These are phyloP conservation scores for Belonocnema kinseyi DNA, from an alignment of 1,140 invertebrate genomes.

Conservation along the genomic window DNA sequence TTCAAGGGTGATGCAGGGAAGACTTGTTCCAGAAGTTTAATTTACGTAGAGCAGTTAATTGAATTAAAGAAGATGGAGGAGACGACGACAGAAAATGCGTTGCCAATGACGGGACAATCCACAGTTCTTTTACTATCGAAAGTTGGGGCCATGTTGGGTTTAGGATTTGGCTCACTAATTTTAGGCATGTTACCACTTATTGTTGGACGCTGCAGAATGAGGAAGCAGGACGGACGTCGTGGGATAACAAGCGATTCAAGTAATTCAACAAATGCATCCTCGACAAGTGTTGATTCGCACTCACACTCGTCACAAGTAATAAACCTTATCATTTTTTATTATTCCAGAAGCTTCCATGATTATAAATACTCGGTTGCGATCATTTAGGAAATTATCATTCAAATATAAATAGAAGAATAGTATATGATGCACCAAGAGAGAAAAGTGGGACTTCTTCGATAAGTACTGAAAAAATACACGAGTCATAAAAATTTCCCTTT, in stretches of 20 bases:
- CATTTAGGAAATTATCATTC: background rate
- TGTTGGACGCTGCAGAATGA: constrained; percentile 69
- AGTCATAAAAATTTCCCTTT: too few relatives aligned
- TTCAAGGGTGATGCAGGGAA: constrained; percentile 5
- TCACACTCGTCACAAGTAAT: constrained; percentile 53
- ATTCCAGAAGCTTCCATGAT: constrained; percentile 26
- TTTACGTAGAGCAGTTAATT: background rate
- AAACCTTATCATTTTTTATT: constrained; percentile 1
- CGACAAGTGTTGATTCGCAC: constrained; percentile 53
- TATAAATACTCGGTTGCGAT: background rate
- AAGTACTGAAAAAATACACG: too few relatives aligned
- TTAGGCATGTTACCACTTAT: constrained; percentile 77
- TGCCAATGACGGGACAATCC: constrained; percentile 32
- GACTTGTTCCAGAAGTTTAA: constrained; percentile 22
- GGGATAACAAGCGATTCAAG: constrained; percentile 61
- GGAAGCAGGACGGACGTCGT: constrained; percentile 56
- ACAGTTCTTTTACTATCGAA: constrained; percentile 71
- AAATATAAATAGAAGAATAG: background rate
- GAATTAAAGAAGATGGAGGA: constrained; percentile 47
- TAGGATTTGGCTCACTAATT: constrained; percentile 76
- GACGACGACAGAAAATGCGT: constrained; percentile 36
- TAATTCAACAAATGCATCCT: constrained; percentile 62
- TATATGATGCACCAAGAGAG: too few relatives aligned
- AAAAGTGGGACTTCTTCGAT: too few relatives aligned
- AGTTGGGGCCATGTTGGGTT: constrained; percentile 76